Evolutionary conservation across 1,140 invertebrate genomes (phyloP).

Genomic region (Aphelinus atriplicis): DNA sequence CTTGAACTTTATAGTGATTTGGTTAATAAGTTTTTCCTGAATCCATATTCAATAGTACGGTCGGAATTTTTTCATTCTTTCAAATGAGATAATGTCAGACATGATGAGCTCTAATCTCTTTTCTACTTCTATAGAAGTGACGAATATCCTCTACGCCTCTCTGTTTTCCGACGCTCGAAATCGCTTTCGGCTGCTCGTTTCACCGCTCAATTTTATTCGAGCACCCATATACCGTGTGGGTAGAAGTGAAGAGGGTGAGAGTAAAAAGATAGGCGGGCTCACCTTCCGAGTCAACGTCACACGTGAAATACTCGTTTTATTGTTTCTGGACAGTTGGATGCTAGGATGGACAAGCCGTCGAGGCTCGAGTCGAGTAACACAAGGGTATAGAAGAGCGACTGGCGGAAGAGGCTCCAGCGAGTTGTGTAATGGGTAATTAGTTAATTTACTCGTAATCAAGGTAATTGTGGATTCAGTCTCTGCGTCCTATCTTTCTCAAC

Average conservation of each 20-base stretch:
- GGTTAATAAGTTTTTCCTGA: no score
- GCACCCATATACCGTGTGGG: not conserved
- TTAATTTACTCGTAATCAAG: conserved; percentile 33
- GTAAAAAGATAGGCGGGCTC: conserved; percentile 40
- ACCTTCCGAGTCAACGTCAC: not conserved
- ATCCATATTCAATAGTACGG: no score
- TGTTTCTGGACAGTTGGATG: conserved; percentile 6
- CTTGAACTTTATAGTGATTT: no score
- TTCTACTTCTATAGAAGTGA: no score
- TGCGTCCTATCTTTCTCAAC: no score
- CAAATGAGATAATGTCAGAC: no score
- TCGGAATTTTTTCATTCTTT: no score
- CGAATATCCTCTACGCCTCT: not conserved
- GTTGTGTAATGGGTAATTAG: conserved; percentile 30
- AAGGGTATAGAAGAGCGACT: not conserved
- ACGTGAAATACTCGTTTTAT: conserved; percentile 33
- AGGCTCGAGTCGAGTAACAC: conserved; percentile 1
- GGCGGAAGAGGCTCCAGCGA: conserved; percentile 1
- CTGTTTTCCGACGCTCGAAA: conserved; percentile 4
- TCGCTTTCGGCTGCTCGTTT: conserved; percentile 7
- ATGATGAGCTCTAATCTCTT: no score
- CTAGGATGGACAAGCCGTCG: conserved; percentile 32
- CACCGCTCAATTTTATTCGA: conserved; percentile 21
- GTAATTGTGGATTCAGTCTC: conserved; percentile 4
- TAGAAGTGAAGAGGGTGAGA: conserved; percentile 33